Percentiles rank a stretch among this genome's conserved stretches.
Conservation (phyloP, 1,140 invertebrate species). For the Helicoverpa zea region DNA sequence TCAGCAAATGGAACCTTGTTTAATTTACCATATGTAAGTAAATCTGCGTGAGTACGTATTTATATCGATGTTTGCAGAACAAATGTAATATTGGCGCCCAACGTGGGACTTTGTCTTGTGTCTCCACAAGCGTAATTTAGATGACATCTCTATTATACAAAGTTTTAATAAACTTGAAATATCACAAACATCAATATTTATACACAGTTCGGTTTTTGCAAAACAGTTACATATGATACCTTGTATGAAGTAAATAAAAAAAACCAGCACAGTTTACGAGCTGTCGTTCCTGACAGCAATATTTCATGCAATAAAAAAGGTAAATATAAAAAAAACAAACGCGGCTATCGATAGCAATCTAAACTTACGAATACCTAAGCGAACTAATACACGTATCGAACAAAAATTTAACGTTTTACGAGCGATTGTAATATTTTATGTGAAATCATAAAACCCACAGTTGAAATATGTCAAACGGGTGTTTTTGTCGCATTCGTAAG, state of each 20-base stretch:
- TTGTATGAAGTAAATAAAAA: not conserved
- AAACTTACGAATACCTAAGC: constrained; percentile 28
- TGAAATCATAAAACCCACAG: constrained; percentile 65
- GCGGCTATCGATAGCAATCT: constrained; percentile 28
- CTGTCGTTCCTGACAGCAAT: constrained; percentile 17
- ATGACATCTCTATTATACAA: not conserved
- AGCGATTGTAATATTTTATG: constrained; percentile 69
- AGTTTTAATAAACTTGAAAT: too few species aligned
- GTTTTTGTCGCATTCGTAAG: constrained; percentile 61
- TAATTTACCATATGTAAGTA: constrained; percentile 7
- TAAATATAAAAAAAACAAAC: constrained; percentile 33
- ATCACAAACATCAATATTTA: too few species aligned
- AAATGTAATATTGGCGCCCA: constrained; percentile 23
- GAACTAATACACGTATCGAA: constrained; percentile 52
- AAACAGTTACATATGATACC: not conserved
- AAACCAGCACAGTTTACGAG: constrained; percentile 3
- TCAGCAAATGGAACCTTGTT: constrained; percentile 15
- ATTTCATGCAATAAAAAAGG: constrained; percentile 23
- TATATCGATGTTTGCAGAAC: not conserved
- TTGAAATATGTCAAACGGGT: constrained; percentile 64
- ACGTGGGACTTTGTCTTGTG: constrained; percentile 19
- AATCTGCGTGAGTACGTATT: not conserved
- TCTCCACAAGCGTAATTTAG: not conserved
- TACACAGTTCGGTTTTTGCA: too few species aligned
- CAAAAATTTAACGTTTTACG: constrained; percentile 67